Evolutionary conservation across 2,797 vertebrate species (phyloP).

Genomic region (Enteromius treurensis): DNA sequence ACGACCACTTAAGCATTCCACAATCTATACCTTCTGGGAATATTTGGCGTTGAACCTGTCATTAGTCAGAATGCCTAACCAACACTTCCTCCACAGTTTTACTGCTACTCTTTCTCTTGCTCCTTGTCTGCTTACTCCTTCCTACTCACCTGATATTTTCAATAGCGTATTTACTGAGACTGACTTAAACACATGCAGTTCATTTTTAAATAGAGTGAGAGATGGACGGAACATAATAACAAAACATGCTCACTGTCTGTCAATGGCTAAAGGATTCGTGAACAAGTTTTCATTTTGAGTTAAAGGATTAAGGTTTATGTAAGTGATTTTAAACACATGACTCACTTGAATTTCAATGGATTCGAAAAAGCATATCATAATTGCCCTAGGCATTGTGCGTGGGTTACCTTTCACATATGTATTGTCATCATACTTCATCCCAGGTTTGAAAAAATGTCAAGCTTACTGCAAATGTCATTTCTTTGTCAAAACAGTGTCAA

Average conservation of each 20-base stretch:
- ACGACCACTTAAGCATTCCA: not conserved
- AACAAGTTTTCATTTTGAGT: not conserved
- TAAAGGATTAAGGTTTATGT: not conserved
- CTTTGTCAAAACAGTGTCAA: not conserved
- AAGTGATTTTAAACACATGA: conserved; percentile 17
- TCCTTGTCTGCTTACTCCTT: conserved; percentile 13
- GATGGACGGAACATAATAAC: not conserved
- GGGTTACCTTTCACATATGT: conserved; percentile 3
- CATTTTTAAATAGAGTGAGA: not conserved
- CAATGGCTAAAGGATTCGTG: not conserved
- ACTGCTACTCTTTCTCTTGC: conserved; percentile 16
- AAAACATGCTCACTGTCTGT: not conserved
- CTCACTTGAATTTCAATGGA: conserved; percentile 6
- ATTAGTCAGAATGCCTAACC: conserved; percentile 24
- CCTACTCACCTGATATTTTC: conserved; percentile 16
- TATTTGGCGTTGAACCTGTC: not conserved
- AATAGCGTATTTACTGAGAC: not conserved
- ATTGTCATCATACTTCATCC: conserved; percentile 8
- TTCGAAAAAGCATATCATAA: not conserved
- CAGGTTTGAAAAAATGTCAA: conserved; percentile 14
- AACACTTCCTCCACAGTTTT: conserved; percentile 17
- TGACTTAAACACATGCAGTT: not conserved
- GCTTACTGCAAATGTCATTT: conserved; percentile 3
- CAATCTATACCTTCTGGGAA: not conserved
- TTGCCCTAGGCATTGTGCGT: not conserved